These are phyloP conservation scores for Otus sunia DNA, from an alignment of 2,113 vertebrate genomes.

Conservation along the genomic window DNA sequence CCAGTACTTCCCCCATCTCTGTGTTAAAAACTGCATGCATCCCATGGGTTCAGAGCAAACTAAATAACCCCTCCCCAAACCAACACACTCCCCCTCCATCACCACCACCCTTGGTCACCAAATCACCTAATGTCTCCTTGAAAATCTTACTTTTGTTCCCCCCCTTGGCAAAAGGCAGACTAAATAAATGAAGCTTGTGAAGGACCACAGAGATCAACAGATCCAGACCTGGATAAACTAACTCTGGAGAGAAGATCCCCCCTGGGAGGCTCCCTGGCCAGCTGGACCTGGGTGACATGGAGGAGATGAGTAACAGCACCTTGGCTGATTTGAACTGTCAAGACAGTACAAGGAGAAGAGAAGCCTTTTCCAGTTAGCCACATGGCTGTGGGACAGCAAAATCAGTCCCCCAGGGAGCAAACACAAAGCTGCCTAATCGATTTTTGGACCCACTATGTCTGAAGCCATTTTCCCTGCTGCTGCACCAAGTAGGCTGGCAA, in stretches of 20 bases:
- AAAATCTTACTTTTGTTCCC: background rate
- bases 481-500: background rate
- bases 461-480: background rate
- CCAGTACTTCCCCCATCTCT: background rate
- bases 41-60: background rate
- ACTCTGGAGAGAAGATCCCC: background rate
- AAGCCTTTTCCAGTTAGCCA: background rate
- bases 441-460: background rate
- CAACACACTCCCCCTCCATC: background rate
- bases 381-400: background rate
- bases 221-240: background rate
- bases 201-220: background rate
- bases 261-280: accelerated
- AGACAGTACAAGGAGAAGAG: background rate
- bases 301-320: background rate
- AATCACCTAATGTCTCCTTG: background rate
- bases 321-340: background rate
- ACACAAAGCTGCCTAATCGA: background rate
- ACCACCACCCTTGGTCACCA: background rate
- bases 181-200: background rate
- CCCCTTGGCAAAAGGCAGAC: background rate
- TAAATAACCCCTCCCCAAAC: background rate
- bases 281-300: accelerated
- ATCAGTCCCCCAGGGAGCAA: background rate
- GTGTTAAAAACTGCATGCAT: background rate